A percentile compares a stretch with the other conserved stretches of the same genome.
Conservation (phyloP, 2,113 vertebrate genomes). For the Strix aluco region DNA sequence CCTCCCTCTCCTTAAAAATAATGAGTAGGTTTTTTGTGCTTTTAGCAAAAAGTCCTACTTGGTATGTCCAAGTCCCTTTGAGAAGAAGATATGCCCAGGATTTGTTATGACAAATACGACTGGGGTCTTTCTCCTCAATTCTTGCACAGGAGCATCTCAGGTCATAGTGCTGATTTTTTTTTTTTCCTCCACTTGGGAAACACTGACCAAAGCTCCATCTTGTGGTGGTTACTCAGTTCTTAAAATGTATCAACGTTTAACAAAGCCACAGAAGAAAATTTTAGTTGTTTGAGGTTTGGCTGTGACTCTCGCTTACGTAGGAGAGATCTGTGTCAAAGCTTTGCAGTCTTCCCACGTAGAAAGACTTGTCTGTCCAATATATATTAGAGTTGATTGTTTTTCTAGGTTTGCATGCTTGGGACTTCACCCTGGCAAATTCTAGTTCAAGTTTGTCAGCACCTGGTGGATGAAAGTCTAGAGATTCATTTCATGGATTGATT, state of each 20-base stretch:
- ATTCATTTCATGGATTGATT: not conserved
- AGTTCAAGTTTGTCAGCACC: not conserved
- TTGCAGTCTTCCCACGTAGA: not conserved
- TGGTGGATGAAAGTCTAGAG: not conserved
- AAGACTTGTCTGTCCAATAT: not conserved
- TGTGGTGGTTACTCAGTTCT: slow-evolving; percentile 34
- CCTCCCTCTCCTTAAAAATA: not conserved
- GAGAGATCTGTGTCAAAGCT: not conserved
- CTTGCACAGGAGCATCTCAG: not conserved
- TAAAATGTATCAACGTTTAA: not conserved
- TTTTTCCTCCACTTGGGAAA: not conserved
- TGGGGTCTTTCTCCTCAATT: not conserved
- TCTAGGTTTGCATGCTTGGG: not conserved
- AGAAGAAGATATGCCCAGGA: not conserved
- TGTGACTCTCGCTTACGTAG: not conserved
- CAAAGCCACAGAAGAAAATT: not conserved
- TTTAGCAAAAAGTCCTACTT: not conserved
- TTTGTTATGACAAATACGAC: not conserved
- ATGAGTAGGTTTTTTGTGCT: accelerated
- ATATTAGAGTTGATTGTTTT: not conserved
- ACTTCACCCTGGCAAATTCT: not conserved
- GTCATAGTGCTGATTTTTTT: not conserved
- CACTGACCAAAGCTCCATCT: slow-evolving; percentile 49
- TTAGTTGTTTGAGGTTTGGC: not conserved
- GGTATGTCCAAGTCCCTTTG: not conserved